Evolutionary conservation across 2,888 invertebrate genomes (phyloP).

Genomic region (Tipula vernalis): DNA sequence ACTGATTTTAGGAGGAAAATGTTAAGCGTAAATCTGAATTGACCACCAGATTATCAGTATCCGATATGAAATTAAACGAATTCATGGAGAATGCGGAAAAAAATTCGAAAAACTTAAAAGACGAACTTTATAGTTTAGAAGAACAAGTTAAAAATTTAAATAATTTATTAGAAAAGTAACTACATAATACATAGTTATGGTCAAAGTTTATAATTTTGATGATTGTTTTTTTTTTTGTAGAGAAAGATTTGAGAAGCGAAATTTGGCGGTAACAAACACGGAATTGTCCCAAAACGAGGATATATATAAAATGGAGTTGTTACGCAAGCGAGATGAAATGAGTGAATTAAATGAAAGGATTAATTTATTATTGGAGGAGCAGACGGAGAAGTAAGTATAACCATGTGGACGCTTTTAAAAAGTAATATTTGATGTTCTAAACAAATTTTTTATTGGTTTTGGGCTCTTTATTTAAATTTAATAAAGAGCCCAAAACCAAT

Average conservation of each 20-base stretch:
- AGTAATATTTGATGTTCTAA: neutral
- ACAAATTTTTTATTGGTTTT: too few relatives aligned
- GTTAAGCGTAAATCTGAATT: neutral
- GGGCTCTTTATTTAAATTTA: too few relatives aligned
- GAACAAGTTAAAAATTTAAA: conserved; percentile 24
- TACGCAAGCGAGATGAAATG: conserved; percentile 52
- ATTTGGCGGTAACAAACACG: conserved; percentile 61
- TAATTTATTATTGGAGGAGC: conserved; percentile 29
- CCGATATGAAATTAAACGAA: conserved; percentile 32
- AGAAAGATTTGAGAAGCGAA: conserved; percentile 64
- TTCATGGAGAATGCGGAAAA: conserved; percentile 31
- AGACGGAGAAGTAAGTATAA: neutral
- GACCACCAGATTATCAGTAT: conserved; percentile 12
- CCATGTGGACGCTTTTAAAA: neutral
- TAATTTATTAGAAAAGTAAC: conserved; percentile 23
- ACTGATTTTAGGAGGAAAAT: neutral
- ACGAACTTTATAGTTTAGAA: conserved; percentile 26
- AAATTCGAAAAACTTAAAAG: conserved; percentile 25
- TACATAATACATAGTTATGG: neutral
- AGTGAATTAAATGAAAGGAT: conserved; percentile 42
- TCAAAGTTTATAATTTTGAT: neutral
- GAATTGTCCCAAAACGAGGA: conserved; percentile 72
- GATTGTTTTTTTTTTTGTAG: conserved; percentile 29
- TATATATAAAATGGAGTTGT: conserved; percentile 57
- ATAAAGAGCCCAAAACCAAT: too few relatives aligned